Evolutionary conservation across 2,797 vertebrate genomes (phyloP), one percentile per base, ranked within the genome.

Genomic region (Anas georgica): DNA sequence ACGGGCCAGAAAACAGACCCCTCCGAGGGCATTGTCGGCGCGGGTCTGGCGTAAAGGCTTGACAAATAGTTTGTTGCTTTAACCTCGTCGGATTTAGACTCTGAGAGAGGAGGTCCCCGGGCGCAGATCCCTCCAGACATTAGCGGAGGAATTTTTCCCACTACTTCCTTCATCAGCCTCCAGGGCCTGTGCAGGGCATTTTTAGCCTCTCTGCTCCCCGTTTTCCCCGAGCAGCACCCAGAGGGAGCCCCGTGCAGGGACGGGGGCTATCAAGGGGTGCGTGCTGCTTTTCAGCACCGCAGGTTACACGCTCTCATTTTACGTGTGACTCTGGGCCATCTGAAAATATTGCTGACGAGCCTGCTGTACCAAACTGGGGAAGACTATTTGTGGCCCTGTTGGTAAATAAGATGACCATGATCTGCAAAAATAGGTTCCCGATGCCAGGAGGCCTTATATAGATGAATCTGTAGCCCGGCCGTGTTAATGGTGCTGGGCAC

Each of bases 71-170:
- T 81, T 70, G 18, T 86, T 78, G 59, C 62, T 88, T 86, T 87
- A 92, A 83, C 75, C 50, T 59, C 29, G 18, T 75, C 2, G 0
- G 62, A 35, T 73, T 89, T 60, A 50, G 50, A 37, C 62, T 68
- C 70, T 63, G 37, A 10, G 67, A 73, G 81, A 67, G 25, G 25
- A 55, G 17, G 35, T 79, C 69, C 39, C 35, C 28, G 56, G 41
- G 48, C 4, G 0, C 41, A 37, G 35, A 85, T 78, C 54, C 69
- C 90, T 88, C 73, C 46, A 20, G 85, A 84, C 64, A 50, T 58
- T 67, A 62, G 46, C 2, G 0, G 26, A 93, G 75, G 86, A 87
- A 83, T 94, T 93, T 94, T 92, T 92, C 81, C 84, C 89, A 75
- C 87, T 92, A 2, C 64, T 7, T 1, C 41, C 43, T 78, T 64